Evolutionary conservation across 2,113 vertebrate genomes (phyloP).

Genomic region (Connochaetes taurinus): DNA sequence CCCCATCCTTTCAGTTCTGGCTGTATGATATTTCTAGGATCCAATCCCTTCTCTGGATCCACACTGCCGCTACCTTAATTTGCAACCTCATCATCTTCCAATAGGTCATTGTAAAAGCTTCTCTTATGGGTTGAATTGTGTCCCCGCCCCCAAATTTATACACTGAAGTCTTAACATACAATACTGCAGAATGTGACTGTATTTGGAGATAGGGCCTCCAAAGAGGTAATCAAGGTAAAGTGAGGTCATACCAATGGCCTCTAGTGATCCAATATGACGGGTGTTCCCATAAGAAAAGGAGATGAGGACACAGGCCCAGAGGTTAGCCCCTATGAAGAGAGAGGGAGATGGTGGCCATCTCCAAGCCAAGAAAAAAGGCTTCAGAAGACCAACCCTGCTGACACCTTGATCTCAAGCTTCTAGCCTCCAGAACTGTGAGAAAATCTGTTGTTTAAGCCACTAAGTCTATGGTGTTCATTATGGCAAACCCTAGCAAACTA

Average conservation of each 20-base stretch:
- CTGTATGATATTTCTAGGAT: neutral
- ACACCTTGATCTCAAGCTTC: neutral
- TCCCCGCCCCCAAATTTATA: neutral
- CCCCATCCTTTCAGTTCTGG: neutral
- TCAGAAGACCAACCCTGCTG: neutral
- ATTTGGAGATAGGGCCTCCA: neutral
- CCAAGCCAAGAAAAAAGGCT: neutral
- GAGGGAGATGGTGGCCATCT: neutral
- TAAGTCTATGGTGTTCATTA: neutral
- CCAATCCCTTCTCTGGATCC: neutral
- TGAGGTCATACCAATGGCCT: neutral
- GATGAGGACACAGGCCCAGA: neutral
- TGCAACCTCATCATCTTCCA: neutral
- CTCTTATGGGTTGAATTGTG: neutral
- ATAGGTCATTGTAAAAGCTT: neutral
- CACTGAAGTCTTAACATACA: neutral
- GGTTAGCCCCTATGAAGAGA: neutral
- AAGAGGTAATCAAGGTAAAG: neutral
- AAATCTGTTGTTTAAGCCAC: neutral
- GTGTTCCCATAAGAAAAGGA: neutral
- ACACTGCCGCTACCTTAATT: neutral
- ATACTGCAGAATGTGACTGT: neutral
- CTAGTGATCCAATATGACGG: neutral
- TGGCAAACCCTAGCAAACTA: neutral
- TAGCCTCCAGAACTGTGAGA: neutral